Evolutionary conservation across 1,140 invertebrate genomes (phyloP), one percentile per base, ranked within the genome.

Genomic region (Drosophila ironensis): DNA sequence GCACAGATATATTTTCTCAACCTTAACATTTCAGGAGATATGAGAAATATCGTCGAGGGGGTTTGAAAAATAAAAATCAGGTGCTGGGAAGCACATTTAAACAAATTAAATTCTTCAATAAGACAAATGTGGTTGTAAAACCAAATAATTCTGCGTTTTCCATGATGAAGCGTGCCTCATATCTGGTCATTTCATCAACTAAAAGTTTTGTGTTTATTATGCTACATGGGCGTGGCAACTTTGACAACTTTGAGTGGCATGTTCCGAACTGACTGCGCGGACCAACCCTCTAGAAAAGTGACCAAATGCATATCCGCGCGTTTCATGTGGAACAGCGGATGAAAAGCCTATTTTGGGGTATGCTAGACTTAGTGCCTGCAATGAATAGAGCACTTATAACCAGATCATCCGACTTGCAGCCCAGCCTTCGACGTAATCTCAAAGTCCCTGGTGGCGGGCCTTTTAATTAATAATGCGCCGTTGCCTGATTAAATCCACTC

Each of bases 11-110:
- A 63, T 84, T 77, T 77, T 41, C 28, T 54, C 52, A 54, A 68
- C 77, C 78, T 81, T 77, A 72, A 84, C 68, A 45, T 38, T 38
- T 33, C 41, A 56, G 63, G 47, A 50, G 63, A 22, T n/a, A 8
- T 1, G 6, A 27, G 35, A 19, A 57, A 20, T 11, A 12, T 17
- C n/a, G n/a, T 27, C 2, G 27, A 16, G 14, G 12, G 22, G 28
- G 35, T 16, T 37, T 11, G 17, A 20, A 27, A 27, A 24, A 22
- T 42, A 11, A 12, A 8, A 8, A 11, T 3, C 8, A 30, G 4
- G 9, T 11, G n/a, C n/a, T n/a, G n/a, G n/a, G 4, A 12, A 30
- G 57, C 19, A 2, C 1, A 14, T 3, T 7, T 0, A 9, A 16
- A 7, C n/a, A 44, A 44, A 11, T 24, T 22, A 12, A 14, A 8